Conservation (phyloP, 1,140 invertebrate species). For the Eubasilissa regina region DNA sequence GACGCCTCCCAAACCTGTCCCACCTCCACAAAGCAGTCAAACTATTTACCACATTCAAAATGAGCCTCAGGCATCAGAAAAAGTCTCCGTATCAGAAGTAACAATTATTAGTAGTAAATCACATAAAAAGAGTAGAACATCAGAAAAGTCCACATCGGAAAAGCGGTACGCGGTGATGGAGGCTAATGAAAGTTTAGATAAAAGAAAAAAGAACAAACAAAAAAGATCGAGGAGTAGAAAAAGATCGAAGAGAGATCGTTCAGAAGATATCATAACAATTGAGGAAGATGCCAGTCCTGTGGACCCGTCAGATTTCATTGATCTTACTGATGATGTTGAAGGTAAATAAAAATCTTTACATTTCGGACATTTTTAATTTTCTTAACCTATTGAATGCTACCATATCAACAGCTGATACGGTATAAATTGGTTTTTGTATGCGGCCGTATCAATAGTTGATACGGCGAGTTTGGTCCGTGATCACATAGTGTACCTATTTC, state of each 20-base stretch:
- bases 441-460: too few relatives aligned
- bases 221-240: conserved; percentile 44
- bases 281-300: conserved; percentile 45
- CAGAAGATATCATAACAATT: conserved; percentile 53
- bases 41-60: conserved; percentile 23
- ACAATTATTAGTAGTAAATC: background rate
- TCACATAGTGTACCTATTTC: too few relatives aligned
- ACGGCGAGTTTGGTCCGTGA: too few relatives aligned
- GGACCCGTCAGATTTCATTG: conserved; percentile 50
- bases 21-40: background rate
- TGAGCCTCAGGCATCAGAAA: conserved; percentile 17
- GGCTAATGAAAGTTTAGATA: conserved; percentile 45
- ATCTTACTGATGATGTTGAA: conserved; percentile 56
- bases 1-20: conserved; percentile 18
- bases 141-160: background rate
- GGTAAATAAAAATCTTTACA: too few relatives aligned
- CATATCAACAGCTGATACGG: too few relatives aligned
- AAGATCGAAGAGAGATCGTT: conserved; percentile 24
- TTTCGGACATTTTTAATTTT: too few relatives aligned
- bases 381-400: too few relatives aligned
- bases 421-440: too few relatives aligned
- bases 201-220: conserved; percentile 55
- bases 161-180: conserved; percentile 42
- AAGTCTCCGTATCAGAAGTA: background rate
- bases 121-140: conserved; percentile 1